These are phyloP conservation scores for Acropternis orthonyx DNA, from an alignment of 2,797 vertebrate species.

Conservation along the genomic window DNA sequence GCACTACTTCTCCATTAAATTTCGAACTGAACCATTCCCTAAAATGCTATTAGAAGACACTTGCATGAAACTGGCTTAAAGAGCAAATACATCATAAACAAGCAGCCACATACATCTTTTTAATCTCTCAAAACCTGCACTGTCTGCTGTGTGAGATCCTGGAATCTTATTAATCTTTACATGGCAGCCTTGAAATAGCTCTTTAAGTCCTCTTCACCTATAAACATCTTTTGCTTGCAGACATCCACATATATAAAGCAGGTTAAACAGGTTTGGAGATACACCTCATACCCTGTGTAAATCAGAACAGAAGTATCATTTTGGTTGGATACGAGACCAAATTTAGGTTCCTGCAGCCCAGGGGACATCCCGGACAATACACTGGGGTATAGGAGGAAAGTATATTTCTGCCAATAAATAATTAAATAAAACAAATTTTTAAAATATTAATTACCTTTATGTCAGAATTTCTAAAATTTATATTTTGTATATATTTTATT, in stretches of 20 bases:
- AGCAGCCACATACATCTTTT: not conserved
- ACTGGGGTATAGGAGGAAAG: not conserved
- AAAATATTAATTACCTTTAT: not conserved
- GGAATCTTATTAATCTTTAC: not conserved
- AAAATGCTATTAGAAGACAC: not conserved
- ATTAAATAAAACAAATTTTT: not conserved
- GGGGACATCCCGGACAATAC: not conserved
- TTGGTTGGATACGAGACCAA: accelerated
- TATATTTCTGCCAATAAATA: not conserved
- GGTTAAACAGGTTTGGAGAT: not conserved
- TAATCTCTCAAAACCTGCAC: not conserved
- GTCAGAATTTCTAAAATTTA: not conserved
- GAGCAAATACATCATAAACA: not conserved
- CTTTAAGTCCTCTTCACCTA: not conserved
- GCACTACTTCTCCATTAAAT: not conserved
- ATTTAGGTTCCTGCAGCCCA: not conserved
- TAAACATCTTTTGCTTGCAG: not conserved
- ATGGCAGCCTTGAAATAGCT: not conserved
- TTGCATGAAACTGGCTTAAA: not conserved
- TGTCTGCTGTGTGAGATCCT: not conserved
- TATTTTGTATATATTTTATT: not conserved
- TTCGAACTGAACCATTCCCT: not conserved
- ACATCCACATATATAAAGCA: not conserved
- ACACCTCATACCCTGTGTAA: not conserved
- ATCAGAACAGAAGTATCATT: not conserved